A percentile compares a stretch with the other conserved stretches of the same genome.
These are phyloP conservation scores for Phataginus tetradactyla DNA, from an alignment of 2,797 vertebrate species.

Conservation along the genomic window DNA sequence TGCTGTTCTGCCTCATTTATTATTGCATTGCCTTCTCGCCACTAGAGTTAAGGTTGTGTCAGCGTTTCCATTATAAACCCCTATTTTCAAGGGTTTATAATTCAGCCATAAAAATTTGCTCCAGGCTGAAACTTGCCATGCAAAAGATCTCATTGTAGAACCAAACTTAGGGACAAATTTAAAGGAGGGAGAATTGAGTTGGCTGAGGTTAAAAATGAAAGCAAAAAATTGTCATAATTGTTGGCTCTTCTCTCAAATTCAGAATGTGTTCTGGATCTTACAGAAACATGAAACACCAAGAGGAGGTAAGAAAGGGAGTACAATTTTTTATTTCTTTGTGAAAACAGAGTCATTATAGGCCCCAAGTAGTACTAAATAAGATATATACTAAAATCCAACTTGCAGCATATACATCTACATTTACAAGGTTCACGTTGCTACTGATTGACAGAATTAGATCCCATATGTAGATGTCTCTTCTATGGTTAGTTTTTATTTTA, in stretches of 20 bases:
- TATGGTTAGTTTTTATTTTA: neutral
- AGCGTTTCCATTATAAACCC: slow-evolving; percentile 79
- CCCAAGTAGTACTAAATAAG: neutral
- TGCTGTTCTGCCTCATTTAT: slow-evolving; percentile 85
- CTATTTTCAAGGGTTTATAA: slow-evolving; percentile 79
- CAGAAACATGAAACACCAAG: neutral
- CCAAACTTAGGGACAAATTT: slow-evolving; percentile 74
- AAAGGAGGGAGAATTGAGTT: slow-evolving; percentile 31
- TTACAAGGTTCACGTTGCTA: neutral
- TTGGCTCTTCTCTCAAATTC: slow-evolving; percentile 32
- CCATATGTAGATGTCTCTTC: neutral
- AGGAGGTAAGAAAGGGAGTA: neutral
- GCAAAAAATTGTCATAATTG: neutral
- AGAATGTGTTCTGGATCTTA: slow-evolving; percentile 10
- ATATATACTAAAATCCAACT: neutral
- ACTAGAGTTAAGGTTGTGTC: slow-evolving; percentile 68
- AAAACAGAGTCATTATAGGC: neutral
- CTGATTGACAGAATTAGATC: neutral
- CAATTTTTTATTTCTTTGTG: neutral
- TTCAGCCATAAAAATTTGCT: slow-evolving; percentile 76
- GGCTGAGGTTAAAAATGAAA: slow-evolving; percentile 9
- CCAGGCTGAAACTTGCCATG: slow-evolving; percentile 76
- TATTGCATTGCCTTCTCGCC: slow-evolving; percentile 73
- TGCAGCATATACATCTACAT: neutral
- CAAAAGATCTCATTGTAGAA: slow-evolving; percentile 77